These are phyloP conservation scores for Tichodroma muraria DNA, from an alignment of 2,113 vertebrate species.

Conservation along the genomic window DNA sequence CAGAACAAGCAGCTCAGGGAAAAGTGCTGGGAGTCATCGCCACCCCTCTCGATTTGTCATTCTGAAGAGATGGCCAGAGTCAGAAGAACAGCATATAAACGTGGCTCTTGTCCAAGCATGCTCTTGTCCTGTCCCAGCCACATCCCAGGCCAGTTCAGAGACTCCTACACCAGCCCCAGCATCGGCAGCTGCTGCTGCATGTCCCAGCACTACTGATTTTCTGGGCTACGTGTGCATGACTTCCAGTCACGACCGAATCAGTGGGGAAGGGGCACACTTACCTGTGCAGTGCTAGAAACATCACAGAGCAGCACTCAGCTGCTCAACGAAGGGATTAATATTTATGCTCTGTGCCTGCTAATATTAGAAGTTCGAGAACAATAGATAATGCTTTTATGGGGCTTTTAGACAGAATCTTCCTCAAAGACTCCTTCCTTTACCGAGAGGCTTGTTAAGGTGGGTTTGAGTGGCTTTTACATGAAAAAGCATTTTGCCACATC, in stretches of 20 bases:
- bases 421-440: background rate
- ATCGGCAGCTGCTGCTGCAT: accelerated
- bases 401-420: background rate
- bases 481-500: background rate
- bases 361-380: background rate
- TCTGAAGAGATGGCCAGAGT: background rate
- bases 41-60: background rate
- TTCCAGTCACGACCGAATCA: background rate
- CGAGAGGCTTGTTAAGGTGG: background rate
- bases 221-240: background rate
- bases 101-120: background rate
- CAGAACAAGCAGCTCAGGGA: background rate
- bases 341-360: background rate
- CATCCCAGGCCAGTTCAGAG: background rate
- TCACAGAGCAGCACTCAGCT: background rate
- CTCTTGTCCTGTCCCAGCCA: background rate
- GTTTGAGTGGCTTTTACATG: background rate
- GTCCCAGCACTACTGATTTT: background rate
- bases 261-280: background rate
- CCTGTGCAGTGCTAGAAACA: background rate
- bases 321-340: background rate
- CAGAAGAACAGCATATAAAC: background rate
- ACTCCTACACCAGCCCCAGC: background rate
- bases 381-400: background rate
- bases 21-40: background rate